These are phyloP conservation scores for Elgonia sp. DNA, from an alignment of 2,888 invertebrate genomes.

Conservation along the genomic window DNA sequence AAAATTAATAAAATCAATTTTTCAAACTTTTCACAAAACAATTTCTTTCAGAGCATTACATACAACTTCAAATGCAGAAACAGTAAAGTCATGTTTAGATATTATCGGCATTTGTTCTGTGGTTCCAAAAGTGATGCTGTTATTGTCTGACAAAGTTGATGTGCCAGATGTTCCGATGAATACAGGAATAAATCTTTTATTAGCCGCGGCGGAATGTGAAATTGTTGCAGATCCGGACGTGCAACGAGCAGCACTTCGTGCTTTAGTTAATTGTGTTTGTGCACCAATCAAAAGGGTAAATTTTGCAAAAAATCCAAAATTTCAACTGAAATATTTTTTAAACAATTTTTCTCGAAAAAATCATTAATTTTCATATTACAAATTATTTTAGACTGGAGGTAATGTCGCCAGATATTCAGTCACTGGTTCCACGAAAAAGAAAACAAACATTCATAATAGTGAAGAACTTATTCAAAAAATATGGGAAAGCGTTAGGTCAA, in stretches of 20 bases:
- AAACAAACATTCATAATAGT: constrained; percentile 89
- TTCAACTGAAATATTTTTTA: too few species aligned
- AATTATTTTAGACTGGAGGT: constrained; percentile 87
- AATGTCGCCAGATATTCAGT: constrained; percentile 87
- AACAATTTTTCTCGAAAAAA: too few species aligned
- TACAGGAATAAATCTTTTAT: constrained; percentile 87
- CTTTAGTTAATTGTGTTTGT: constrained; percentile 97
- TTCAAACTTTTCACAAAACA: neutral
- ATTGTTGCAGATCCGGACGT: constrained; percentile 96
- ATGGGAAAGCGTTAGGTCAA: constrained; percentile 97
- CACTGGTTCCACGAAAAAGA: constrained; percentile 88
- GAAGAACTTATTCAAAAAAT: constrained; percentile 96
- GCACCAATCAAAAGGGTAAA: constrained; percentile 94
- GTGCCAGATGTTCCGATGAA: constrained; percentile 93
- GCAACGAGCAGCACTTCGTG: constrained; percentile 95
- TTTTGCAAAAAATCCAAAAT: constrained; percentile 52
- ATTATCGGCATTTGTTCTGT: constrained; percentile 96
- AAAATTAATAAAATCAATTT: neutral
- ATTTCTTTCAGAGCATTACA: constrained; percentile 79
- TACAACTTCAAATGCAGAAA: constrained; percentile 90
- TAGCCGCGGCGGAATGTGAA: constrained; percentile 95
- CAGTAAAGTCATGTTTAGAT: constrained; percentile 94
- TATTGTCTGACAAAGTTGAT: constrained; percentile 92
- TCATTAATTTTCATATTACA: too few species aligned
- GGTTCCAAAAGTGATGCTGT: constrained; percentile 92